Base-by-base conservation (phyloP, 2,888 invertebrate species). In the Parnassius smintheus region DNA sequence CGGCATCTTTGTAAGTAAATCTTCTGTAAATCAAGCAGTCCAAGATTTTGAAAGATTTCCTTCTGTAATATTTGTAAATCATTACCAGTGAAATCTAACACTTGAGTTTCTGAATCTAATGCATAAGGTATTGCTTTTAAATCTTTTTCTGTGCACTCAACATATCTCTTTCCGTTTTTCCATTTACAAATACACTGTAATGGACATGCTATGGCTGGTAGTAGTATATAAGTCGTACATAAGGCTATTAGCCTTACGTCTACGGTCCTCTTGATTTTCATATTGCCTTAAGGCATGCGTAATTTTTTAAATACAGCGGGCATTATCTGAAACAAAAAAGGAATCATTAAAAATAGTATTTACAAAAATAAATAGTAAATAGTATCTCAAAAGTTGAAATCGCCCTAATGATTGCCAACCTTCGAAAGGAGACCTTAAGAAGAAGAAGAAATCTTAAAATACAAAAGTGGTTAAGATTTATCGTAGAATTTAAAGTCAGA, bases 91-190 rank as follows among this genome's bases (percentile, higher is more conserved):
- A 98, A 94, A 82, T 97, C 96, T 61, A 98, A 91, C 48, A 98
- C 97, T 92, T 97, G 97, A 0, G 97, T 97, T 75, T 95, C 96
- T 35, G 95, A 93, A 80, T 97, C 96, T 74, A 98, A 94, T 59
- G 95, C 94, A 72, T 94, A 94, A 2, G 98, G 98, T 64, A 98
- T 94, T 11, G 94, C 93, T 68, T 95, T 93, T 61, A 98, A 91
- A 61, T 94, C 95, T 78, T 95, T 95, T 67, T 95, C 95, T 57
- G 95, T 93, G 86, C 98, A 98, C 83, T 98, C 97, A 57, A 97
- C 97, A 70, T 96, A 96, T 80, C 97, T 95, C 80, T 98, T 98
- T 56, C 98, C 98, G 78, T 96, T 95, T 85, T 97, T 97, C 98
- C 98, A 98, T 83, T 97, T 97, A 92, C 98, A 98, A 63, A 94